Evolutionary conservation across 92 coral and sea anemone genomes (phyloP), one percentile per base, ranked within the genome.

Genomic region (Zoanthus solanderi): DNA sequence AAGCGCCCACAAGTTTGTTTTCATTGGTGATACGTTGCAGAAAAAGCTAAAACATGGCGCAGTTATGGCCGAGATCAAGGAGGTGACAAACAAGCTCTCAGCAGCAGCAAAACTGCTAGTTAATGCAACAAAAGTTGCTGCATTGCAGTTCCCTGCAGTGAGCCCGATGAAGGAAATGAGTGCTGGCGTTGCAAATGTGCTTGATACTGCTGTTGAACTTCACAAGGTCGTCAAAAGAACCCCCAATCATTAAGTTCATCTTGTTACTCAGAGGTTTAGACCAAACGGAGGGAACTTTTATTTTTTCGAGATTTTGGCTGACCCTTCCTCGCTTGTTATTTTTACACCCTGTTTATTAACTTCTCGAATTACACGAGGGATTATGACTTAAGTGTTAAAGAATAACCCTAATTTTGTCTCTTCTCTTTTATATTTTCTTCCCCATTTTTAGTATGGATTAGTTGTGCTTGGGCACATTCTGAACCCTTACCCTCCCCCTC

Each of bases 1-100:
- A 73, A 97, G 99, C 85, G 99, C 99, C 18, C 99, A 97, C 69
- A 97, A 95, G 86, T 91, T 97, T 83, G 98, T 97, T 2, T 97
- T 93, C 88, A 90, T 97, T 83, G 99, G 99, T 4, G 99, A 97
- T 76, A 96, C 95, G 17, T 83, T 96, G 9, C 92, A 94, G 71
- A 94, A 92, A 77, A 95, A 94, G 65, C 83, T 93, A 46, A 85
- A 90, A 56, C 91, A 92, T 34, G 87, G 89, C 50, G 86, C 87
- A 65, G 92, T 93, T 42, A 90, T 92, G 32, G 79, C 84, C 23
- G 94, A 85, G 48, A 80, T 97, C 9, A 78, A 90, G 66, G 74
- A 53, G 18, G 94, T 93, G 1, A 97, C 99, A 31, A 87, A 92
- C 83, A 87, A 90, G 84, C 90, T 97, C 9, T 93, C 99, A 0